Evolutionary conservation across 2,113 vertebrate genomes (phyloP), one percentile per base, ranked within the genome.

Genomic region (Cochlearius cochlearius): DNA sequence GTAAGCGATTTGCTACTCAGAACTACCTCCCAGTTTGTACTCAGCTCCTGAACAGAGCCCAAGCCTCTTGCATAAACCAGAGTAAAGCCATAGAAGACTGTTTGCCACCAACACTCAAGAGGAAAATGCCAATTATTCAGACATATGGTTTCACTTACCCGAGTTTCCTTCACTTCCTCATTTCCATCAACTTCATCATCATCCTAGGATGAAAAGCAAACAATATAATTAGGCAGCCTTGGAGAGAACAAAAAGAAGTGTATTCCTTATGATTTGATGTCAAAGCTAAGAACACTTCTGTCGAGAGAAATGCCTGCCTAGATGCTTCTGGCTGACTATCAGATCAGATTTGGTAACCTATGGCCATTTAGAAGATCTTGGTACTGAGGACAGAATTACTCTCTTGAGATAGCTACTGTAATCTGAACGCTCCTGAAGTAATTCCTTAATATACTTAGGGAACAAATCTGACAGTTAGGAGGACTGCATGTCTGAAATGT

Each of bases 111-210:
- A 8, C 19, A 34, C 12, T 22, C 38, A 25, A 18, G 36, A 62
- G 16, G 4, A 38, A 67, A n/a, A 76, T n/a, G 56, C 8, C 50
- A 55, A 3, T 2, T 32, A 56, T 23, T 64, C 1, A 58, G 38
- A 60, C 3, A 32, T 5, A 10, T 1, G 49, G n/a, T 67, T 23
- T 36, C 88, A 95, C 98, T 98, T 87, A 98, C 98, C 97, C 91
- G 86, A 19, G 84, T 66, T 58, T 97, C 90, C 90, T 97, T 98
- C 87, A 87, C 90, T 34, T 98, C 98, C 73, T 98, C 98, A 0
- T 96, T 97, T 66, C 80, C 98, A 88, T 98, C 98, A 47, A 97
- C 80, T 60, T 98, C 98, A 55, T 98, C 98, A 23, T 97, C 96
- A 29, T 97, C 98, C 98, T 98, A 93, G 38, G 88, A 91, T 73